Percentiles rank a stretch among this genome's conserved stretches.
Evolutionary conservation across 2,888 invertebrate species (phyloP).

Genomic region (Chaitophorus viminalis): DNA sequence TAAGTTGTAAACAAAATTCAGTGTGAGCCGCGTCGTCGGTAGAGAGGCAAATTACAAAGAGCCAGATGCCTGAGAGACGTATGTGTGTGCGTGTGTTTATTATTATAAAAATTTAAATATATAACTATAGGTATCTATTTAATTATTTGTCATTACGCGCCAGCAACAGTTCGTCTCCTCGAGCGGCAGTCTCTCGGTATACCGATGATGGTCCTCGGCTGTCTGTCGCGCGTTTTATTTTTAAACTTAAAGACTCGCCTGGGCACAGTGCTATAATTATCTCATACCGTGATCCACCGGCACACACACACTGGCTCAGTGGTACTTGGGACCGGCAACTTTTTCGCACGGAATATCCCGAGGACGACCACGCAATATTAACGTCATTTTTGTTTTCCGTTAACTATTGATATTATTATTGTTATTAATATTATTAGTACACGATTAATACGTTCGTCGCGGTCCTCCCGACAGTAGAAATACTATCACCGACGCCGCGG

Average conservation of each 20-base stretch:
- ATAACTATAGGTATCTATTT: background rate
- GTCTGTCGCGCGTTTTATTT: constrained; percentile 39
- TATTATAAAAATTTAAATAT: background rate
- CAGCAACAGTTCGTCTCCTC: background rate
- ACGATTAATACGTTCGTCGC: too few relatives aligned
- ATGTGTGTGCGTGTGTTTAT: background rate
- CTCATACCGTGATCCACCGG: background rate
- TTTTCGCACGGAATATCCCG: background rate
- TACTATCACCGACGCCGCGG: background rate
- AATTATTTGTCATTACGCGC: background rate
- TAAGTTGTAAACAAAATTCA: too few relatives aligned
- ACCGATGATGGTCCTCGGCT: background rate
- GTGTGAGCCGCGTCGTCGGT: too few relatives aligned
- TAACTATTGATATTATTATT: too few relatives aligned
- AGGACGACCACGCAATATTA: background rate
- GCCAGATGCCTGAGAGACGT: too few relatives aligned
- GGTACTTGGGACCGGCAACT: constrained; percentile 1
- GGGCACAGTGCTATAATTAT: constrained; percentile 52
- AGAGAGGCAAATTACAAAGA: too few relatives aligned
- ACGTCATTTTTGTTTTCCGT: too few relatives aligned
- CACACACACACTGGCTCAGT: background rate
- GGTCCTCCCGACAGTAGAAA: too few relatives aligned
- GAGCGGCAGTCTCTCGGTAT: background rate
- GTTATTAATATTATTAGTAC: too few relatives aligned
- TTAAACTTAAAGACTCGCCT: constrained; percentile 11